Base-by-base conservation (phyloP, 2,113 vertebrate species). In the Actinemys pallida region DNA sequence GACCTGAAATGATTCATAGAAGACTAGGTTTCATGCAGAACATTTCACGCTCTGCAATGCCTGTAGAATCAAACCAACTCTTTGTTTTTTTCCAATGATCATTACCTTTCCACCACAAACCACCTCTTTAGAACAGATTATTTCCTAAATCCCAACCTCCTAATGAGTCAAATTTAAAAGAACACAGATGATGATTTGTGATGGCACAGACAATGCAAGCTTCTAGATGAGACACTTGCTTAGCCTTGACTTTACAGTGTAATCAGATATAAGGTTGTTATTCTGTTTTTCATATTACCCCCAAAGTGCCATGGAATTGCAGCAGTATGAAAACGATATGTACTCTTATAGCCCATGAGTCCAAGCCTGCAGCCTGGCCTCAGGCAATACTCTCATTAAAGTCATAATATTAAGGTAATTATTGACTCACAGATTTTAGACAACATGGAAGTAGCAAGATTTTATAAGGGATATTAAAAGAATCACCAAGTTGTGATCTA, bases 61-160 rank as follows among this genome's bases (percentile, higher is more conserved):
- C 93, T 94, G 81, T 72, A 85, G 84, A 96, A 96, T 95, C 92
- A 94, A 89, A 49, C 25, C 88, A 88, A 76, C 86, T 95, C 88
- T 90, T 81, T 96, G 65, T 14, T 59, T 86, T 31, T 84, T 92
- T 86, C 93, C 93, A 69, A 90, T 90, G 95, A 92, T 85, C 81
- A 78, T 96, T 83, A 93, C 16, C 62, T 91, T 69, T 82, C n/a
- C 42, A 83, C 82, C 24, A 24, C 31, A 92, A 96, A 39, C 5
- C 84, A 59, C 8, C 52, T 87, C 84, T 93, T 42, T 92, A 69
- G 57, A 69, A 84, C 79, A 81, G 52, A 89, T 42, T 81, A 54
- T 54, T 81, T 92, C 83, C 86, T 88, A 94, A 93, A 96, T 56
- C 90, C 12, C 81, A 76, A 1, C 20, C 52, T 96, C 29, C 83